Conservation (phyloP, 1,140 invertebrate genomes). For the Nylanderia fulva region DNA sequence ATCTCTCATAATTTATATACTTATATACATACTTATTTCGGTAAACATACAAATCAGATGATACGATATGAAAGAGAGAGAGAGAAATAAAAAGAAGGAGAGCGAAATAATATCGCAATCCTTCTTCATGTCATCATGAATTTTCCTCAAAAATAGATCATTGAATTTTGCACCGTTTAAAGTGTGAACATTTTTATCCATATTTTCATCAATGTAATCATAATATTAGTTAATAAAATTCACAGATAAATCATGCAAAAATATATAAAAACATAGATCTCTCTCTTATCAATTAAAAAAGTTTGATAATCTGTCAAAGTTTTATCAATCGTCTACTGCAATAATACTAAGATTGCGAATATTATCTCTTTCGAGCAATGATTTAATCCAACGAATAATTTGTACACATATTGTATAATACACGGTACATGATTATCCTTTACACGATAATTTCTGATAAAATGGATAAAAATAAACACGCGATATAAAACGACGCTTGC, state of each 20-base stretch:
- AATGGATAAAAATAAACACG: background rate
- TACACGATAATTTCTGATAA: no score
- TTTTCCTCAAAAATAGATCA: background rate
- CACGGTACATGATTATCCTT: no score
- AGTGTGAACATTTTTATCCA: no score
- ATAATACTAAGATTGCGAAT: background rate
- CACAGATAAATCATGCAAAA: background rate
- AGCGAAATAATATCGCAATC: no score
- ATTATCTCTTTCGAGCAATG: background rate
- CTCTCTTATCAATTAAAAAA: background rate
- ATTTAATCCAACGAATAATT: background rate
- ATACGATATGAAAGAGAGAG: no score
- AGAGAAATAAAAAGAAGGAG: no score
- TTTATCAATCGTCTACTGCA: background rate
- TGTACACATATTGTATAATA: background rate
- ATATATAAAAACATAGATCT: background rate
- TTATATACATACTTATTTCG: background rate
- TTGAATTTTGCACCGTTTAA: background rate
- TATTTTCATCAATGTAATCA: background rate
- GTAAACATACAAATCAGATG: background rate
- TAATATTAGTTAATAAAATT: background rate
- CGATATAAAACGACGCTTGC: background rate
- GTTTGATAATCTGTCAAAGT: background rate
- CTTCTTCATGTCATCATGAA: no score
- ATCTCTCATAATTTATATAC: slow-evolving; percentile 25